A percentile compares a stretch with the other conserved stretches of the same genome.
Conservation (phyloP, 2,797 vertebrate species). For the Florisuga fusca region DNA sequence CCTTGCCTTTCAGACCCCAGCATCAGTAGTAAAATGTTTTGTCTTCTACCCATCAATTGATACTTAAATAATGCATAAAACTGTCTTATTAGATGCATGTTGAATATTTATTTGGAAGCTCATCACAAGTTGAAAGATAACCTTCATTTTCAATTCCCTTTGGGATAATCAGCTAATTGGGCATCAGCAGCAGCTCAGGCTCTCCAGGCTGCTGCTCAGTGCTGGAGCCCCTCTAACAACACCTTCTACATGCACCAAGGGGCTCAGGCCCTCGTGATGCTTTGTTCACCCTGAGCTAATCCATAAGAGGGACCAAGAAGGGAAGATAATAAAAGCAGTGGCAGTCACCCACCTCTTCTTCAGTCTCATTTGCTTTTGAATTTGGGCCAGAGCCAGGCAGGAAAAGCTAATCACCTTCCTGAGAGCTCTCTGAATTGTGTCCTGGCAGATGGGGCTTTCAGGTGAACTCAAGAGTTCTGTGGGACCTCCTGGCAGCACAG, state of each 20-base stretch:
- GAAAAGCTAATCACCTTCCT: neutral
- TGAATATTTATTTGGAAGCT: constrained; percentile 74
- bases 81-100: constrained; percentile 70
- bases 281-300: neutral
- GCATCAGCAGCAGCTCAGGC: constrained; percentile 49
- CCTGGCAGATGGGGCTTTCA: neutral
- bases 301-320: neutral
- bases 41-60: constrained; percentile 56
- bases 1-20: constrained; percentile 47
- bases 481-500: neutral
- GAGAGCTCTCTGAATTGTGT: neutral
- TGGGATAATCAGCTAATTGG: constrained; percentile 78
- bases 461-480: neutral
- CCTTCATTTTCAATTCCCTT: constrained; percentile 75
- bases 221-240: neutral
- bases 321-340: neutral
- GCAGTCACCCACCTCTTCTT: neutral
- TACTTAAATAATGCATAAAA: constrained; percentile 74
- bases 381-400: neutral
- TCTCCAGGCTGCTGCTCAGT: neutral
- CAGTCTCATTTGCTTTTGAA: neutral
- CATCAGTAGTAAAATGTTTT: neutral
- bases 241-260: fast-evolving
- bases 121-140: constrained; percentile 72
- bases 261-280: neutral